Conservation (phyloP, 2,113 vertebrate species). For the Gopherus flavomarginatus region DNA sequence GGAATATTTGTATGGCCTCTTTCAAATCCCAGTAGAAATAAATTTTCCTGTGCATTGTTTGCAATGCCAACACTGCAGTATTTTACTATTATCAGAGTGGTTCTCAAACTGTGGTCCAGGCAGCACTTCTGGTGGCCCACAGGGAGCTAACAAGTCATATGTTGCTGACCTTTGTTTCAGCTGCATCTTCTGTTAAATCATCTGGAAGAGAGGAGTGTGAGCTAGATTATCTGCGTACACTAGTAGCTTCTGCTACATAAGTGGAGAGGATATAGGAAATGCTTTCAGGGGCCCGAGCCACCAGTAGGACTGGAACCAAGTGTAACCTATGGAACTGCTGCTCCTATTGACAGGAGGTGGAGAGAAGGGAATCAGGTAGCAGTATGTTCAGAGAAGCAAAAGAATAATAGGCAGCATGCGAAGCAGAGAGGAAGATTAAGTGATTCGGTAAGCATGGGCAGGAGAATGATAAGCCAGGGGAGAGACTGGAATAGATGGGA, state of each 20-base stretch:
- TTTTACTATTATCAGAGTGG: not conserved
- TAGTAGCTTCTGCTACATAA: not conserved
- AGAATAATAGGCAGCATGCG: not conserved
- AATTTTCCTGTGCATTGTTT: not conserved
- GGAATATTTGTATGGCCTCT: not conserved
- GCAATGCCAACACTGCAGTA: not conserved
- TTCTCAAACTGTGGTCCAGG: not conserved
- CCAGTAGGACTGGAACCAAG: not conserved
- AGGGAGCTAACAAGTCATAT: not conserved
- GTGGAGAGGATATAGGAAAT: not conserved
- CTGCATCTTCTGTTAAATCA: not conserved
- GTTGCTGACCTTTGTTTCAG: not conserved
- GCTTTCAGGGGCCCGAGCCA: accelerated
- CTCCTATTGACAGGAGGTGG: not conserved
- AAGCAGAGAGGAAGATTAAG: not conserved
- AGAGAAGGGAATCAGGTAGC: not conserved
- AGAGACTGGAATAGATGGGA: not conserved
- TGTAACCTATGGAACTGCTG: not conserved
- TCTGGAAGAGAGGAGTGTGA: not conserved
- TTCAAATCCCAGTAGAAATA: not conserved
- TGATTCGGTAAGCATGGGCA: not conserved
- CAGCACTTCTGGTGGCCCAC: not conserved
- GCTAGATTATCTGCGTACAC: not conserved
- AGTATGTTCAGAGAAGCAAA: not conserved
- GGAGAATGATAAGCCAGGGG: not conserved